Base-by-base conservation (phyloP, 2,797 vertebrate genomes). In the Ctenosaura bakeri region DNA sequence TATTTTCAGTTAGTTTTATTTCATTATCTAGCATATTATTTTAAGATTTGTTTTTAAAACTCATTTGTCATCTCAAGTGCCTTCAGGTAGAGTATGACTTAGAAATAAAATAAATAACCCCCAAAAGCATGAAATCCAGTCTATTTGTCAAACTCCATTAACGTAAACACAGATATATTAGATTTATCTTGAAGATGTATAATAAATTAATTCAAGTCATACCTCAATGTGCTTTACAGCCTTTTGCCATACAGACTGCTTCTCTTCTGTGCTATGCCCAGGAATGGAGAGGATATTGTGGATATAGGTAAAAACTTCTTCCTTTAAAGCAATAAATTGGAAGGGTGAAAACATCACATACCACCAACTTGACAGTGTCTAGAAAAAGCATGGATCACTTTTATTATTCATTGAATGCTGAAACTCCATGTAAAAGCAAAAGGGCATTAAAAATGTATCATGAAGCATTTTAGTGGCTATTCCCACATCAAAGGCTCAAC, bases 241-340 rank as follows among this genome's bases (percentile, higher is more conserved):
- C 96, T 98, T 98, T 88, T 97, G 97, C 98, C 97, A 98, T 54
- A 99, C 98, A 0, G 87, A 96, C 85, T 97, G 97, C 93, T 99
- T 99, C 94, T 99, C 98, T 93, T 99, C 98, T 0, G 95, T 26
- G 24, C 97, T 98, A 96, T 99, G 98, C 46, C 98, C 98, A 50
- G 99, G 98, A 96, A 99, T 98, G 50, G 98, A 98, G 87, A 99
- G 97, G 90, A 99, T 98, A 91, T 99, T 99, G 96, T 99, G 98
- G 93, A 99, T 97, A 87, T 98, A 99, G 95, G 97, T 98, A 96
- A 98, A 99, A 94, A 99, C 97, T 91, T 99, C 99, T 88, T 97
- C 98, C 99, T 99, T 95, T 62, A 95, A 91, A 89, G 50, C 69
- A 96, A 95, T 94, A 93, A 10, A 56, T 77, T 46, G 13, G 5